Evolutionary conservation across 2,797 vertebrate species (phyloP), one percentile per base, ranked within the genome.

Genomic region (Falco novaeseelandiae): DNA sequence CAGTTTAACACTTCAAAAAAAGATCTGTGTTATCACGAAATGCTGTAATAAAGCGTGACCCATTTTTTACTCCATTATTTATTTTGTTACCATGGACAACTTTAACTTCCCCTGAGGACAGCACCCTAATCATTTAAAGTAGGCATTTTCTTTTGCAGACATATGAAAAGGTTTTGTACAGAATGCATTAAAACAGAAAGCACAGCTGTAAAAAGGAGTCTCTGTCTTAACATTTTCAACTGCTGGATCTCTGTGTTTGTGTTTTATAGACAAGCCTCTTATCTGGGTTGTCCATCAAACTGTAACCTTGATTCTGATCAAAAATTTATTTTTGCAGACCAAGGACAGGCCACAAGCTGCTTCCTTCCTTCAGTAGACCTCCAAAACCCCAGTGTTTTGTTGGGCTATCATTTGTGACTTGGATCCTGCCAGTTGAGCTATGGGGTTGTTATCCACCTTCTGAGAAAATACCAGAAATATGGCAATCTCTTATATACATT

Each of bases 21-120:
- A 34, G 34, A 57, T 69, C 61, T 58, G 17, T 48, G 52, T 65
- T 92, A 81, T 91, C 23, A 0, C 67, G 74, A 95, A 84, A 86
- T 93, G 19, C 72, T 65, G 23, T 80, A 93, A 94, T 69, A 89
- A 89, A 92, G 63, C 4, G 0, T 78, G 92, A 87, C 74, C 84
- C 61, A 74, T 72, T 95, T 97, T 89, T 85, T 40, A 16, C 54
- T 87, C 52, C 10, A 18, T 83, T 93, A 57, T 95, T 97, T 96
- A 77, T 92, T 95, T 95, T 93, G 87, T 93, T 96, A 19, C 81
- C 59, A 63, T 89, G 70, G 73, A 40, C 3, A 0, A 83, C 63
- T 92, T 85, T 25, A 71, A 71, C 88, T 94, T 93, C 46, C 88
- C 44, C 61, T 9, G 44, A 93, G 83, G 86, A 88, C 66, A 91